A percentile compares a stretch with the other conserved stretches of the same genome.
Conservation (phyloP, 1,140 invertebrate genomes). For the Sitobion miscanthi region DNA sequence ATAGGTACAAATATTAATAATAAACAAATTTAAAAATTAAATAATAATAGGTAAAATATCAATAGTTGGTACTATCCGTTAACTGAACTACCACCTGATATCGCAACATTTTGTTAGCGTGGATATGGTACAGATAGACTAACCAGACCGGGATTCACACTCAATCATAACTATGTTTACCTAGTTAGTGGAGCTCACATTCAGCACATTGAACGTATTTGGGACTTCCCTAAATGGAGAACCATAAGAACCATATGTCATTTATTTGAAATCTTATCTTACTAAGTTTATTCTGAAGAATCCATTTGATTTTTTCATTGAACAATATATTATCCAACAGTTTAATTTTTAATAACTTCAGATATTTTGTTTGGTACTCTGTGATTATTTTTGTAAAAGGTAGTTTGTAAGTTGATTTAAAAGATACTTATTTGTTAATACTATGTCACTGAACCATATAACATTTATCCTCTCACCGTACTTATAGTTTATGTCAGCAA, state of each 20-base stretch:
- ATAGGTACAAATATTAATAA: neutral
- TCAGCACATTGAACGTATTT: too few species aligned
- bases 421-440: too few species aligned
- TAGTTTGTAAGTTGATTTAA: neutral
- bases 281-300: neutral
- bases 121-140: too few species aligned
- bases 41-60: neutral
- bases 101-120: too few species aligned
- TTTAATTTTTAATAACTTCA: neutral
- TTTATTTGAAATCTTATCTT: neutral
- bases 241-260: neutral
- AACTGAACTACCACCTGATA: neutral
- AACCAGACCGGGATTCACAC: too few species aligned
- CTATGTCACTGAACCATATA: too few species aligned
- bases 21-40: neutral
- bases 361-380: neutral
- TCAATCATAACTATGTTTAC: too few species aligned
- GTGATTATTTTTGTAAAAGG: neutral
- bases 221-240: too few species aligned
- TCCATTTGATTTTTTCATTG: neutral
- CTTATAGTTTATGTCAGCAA: too few species aligned
- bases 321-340: too few species aligned
- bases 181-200: too few species aligned
- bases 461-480: too few species aligned
- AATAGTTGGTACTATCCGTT: neutral